Evolutionary conservation across 2,888 invertebrate species (phyloP).

Genomic region (Pilophorus perplexus): DNA sequence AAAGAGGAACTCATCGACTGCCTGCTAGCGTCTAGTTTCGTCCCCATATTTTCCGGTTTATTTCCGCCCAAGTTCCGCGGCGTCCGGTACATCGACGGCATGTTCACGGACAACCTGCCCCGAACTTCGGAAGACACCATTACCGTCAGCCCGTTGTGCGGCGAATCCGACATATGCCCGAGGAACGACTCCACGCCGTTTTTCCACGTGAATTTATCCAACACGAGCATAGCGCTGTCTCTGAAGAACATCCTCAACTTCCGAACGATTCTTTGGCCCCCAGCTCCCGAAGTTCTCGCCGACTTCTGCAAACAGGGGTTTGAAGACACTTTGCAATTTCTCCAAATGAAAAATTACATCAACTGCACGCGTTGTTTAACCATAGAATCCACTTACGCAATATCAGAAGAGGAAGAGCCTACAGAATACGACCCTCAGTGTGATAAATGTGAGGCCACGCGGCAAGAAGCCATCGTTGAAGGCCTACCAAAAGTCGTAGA

Average conservation of each 20-base stretch:
- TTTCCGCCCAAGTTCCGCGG: constrained; percentile 87
- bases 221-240: constrained; percentile 89
- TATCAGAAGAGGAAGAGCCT: constrained; percentile 70
- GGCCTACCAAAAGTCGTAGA: constrained; percentile 87
- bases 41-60: constrained; percentile 91
- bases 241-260: constrained; percentile 91
- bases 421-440: constrained; percentile 82
- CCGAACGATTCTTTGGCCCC: constrained; percentile 89
- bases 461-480: constrained; percentile 85
- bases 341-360: constrained; percentile 85
- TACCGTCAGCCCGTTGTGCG: constrained; percentile 94
- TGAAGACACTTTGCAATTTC: constrained; percentile 82
- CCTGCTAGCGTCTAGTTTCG: constrained; percentile 86
- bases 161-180: constrained; percentile 95
- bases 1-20: constrained; percentile 89
- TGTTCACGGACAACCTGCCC: constrained; percentile 92
- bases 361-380: constrained; percentile 89
- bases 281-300: constrained; percentile 81
- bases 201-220: constrained; percentile 79
- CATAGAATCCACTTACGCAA: constrained; percentile 78
- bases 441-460: constrained; percentile 79
- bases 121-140: constrained; percentile 90
- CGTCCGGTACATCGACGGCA: constrained; percentile 90
- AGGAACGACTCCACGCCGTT: constrained; percentile 79
- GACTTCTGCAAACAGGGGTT: constrained; percentile 98